Evolutionary conservation across 2,888 invertebrate genomes (phyloP).

Genomic region (Belgica antarctica): DNA sequence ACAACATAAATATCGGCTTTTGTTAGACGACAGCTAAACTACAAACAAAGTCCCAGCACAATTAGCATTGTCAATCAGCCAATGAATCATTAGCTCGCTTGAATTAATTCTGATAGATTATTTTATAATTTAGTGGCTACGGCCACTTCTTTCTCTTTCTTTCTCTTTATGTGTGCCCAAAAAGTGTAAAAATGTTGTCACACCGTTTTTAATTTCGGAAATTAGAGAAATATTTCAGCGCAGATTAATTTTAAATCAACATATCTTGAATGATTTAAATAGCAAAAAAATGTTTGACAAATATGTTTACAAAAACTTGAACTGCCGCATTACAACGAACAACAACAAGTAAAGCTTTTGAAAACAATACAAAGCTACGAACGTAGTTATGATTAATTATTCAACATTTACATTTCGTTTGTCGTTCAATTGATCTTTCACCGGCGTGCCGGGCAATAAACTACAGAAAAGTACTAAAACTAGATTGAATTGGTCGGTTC

Average conservation of each 20-base stretch:
- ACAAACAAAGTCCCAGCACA: constrained; percentile 24
- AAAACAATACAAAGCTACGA: constrained; percentile 2
- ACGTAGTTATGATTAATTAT: constrained; percentile 30
- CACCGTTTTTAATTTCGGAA: no score
- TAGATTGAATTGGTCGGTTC: background rate
- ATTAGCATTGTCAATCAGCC: constrained; percentile 40
- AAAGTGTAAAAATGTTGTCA: no score
- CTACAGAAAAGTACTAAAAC: background rate
- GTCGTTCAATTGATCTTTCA: constrained; percentile 12
- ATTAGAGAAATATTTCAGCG: no score
- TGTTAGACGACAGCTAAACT: background rate
- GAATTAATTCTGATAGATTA: constrained; percentile 29
- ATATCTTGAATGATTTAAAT: no score
- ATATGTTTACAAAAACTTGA: no score
- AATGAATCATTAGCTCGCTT: constrained; percentile 30
- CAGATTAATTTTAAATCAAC: no score
- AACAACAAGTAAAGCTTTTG: no score
- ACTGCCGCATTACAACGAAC: no score
- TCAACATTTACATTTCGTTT: background rate
- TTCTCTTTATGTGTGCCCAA: no score
- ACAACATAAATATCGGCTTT: background rate
- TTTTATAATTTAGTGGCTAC: constrained; percentile 27
- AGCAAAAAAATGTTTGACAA: no score
- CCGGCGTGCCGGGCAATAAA: background rate
- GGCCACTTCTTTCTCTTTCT: no score